These are phyloP conservation scores for Phorcus lineatus DNA, from an alignment of 2,888 invertebrate species.

Conservation along the genomic window DNA sequence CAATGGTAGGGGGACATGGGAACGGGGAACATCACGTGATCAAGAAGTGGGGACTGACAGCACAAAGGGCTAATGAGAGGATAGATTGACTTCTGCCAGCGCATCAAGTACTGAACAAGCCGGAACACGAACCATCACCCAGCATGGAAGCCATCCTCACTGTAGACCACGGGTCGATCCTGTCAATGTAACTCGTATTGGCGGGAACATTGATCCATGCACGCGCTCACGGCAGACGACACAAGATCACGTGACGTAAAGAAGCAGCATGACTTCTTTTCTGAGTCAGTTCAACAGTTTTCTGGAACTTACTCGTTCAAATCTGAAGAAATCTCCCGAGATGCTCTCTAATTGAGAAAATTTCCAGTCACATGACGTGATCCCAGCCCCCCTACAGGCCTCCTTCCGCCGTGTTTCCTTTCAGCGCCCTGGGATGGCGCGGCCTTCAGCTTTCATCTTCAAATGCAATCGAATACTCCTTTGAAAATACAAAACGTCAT, in stretches of 20 bases:
- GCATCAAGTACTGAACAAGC: neutral
- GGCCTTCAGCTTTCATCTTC: constrained; percentile 14
- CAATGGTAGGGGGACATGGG: neutral
- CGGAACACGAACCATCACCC: neutral
- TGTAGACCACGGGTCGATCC: neutral
- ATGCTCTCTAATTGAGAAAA: neutral
- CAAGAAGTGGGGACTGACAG: neutral
- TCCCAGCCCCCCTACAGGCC: neutral
- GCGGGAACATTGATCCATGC: neutral
- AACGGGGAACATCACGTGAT: neutral
- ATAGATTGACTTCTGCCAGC: neutral
- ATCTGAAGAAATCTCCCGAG: neutral
- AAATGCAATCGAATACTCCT: constrained; percentile 17
- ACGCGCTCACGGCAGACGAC: neutral
- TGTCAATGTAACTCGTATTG: neutral
- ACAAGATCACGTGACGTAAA: neutral
- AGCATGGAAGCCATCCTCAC: neutral
- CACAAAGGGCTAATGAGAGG: neutral
- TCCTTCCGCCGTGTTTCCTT: constrained; percentile 5
- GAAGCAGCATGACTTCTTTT: neutral
- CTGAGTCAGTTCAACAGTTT: neutral
- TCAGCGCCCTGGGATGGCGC: neutral
- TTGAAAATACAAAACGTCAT: constrained; percentile 18
- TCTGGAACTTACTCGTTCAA: neutral
- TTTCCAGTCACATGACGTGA: constrained; percentile 5